Evolutionary conservation across 2,113 vertebrate genomes (phyloP).

Genomic region (Murina feae): DNA sequence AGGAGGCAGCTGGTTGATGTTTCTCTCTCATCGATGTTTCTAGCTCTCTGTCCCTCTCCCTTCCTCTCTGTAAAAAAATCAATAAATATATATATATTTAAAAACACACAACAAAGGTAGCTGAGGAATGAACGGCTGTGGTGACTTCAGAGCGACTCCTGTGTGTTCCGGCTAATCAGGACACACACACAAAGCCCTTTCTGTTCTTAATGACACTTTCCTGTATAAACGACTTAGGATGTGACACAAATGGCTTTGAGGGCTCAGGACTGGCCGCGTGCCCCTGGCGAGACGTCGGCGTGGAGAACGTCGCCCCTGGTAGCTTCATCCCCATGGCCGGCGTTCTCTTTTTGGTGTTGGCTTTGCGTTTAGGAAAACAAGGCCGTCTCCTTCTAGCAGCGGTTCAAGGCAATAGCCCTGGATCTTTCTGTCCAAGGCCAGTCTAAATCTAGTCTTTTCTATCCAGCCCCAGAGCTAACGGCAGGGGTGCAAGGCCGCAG

Average conservation of each 20-base stretch:
- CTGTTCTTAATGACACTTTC: background rate
- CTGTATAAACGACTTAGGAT: background rate
- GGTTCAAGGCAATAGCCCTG: conserved; percentile 8
- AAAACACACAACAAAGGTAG: too few relatives aligned
- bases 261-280: background rate
- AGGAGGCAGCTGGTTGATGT: too few relatives aligned
- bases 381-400: background rate
- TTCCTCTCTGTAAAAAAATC: too few relatives aligned
- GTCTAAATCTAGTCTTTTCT: conserved; percentile 39
- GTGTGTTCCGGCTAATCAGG: background rate
- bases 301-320: too few relatives aligned
- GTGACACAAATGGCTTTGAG: background rate
- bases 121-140: background rate
- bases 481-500: background rate
- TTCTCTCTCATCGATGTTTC: too few relatives aligned
- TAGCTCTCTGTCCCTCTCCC: too few relatives aligned
- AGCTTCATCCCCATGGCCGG: background rate
- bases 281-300: rapidly evolving
- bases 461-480: background rate
- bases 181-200: background rate
- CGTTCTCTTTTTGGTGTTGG: background rate
- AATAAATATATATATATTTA: too few relatives aligned
- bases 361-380: conserved; percentile 39
- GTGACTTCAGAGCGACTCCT: background rate
- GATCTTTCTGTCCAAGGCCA: background rate